These are phyloP conservation scores for Epizoanthus illoricatus DNA, from an alignment of 92 coral and sea anemone genomes.

Conservation along the genomic window DNA sequence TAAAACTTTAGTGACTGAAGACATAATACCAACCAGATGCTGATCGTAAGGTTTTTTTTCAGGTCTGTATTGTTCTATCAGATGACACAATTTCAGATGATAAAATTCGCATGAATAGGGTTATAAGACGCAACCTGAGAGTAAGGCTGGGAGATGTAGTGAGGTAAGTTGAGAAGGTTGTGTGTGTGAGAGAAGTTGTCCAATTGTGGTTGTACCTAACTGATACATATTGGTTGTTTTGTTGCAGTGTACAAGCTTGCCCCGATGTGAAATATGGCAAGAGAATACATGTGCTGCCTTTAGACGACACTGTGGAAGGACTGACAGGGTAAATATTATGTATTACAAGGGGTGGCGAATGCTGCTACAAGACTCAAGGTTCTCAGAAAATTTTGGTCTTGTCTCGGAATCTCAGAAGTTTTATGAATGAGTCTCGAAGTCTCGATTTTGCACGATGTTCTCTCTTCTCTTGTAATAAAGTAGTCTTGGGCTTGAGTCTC, in stretches of 20 bases:
- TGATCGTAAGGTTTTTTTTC: background rate
- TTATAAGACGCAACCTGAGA: constrained; percentile 89
- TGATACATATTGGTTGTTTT: background rate
- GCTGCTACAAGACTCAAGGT: no score
- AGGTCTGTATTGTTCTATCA: constrained; percentile 96
- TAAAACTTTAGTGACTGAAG: no score
- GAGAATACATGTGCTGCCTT: constrained; percentile 93
- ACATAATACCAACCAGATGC: no score
- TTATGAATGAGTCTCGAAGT: no score
- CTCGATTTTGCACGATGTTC: no score
- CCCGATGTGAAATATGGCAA: constrained; percentile 99
- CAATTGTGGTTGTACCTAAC: background rate
- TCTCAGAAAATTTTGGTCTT: no score
- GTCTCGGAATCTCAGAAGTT: no score
- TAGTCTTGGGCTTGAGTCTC: no score
- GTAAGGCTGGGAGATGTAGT: constrained; percentile 95
- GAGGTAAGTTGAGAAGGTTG: constrained; percentile 49
- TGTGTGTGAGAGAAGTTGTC: background rate
- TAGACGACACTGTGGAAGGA: constrained; percentile 98
- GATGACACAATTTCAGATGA: constrained; percentile 97
- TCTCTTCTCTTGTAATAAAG: no score
- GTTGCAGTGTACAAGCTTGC: constrained; percentile 91
- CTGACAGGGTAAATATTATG: constrained; percentile 80
- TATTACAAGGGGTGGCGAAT: no score
- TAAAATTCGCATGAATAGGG: constrained; percentile 96